A percentile compares a stretch with the other conserved stretches of the same genome.
Conservation (phyloP, 2,888 invertebrate species). For the Metopia argyrocephala region DNA sequence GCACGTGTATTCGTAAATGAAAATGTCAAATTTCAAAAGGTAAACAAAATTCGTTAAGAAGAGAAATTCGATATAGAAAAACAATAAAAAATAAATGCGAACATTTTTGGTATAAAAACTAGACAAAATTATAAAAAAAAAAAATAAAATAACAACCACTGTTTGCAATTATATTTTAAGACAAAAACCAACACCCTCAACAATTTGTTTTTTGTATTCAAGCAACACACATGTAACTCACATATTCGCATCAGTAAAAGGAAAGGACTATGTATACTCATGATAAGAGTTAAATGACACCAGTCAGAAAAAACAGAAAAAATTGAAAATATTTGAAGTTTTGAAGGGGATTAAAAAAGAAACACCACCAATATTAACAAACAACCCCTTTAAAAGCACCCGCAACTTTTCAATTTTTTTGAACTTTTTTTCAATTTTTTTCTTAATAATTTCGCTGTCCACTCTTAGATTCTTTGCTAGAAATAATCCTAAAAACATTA, state of each 20-base stretch:
- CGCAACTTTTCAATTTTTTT: constrained; percentile 25
- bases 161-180: constrained; percentile 4
- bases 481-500: constrained; percentile 28
- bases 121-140: constrained; percentile 9
- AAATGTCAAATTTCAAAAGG: constrained; percentile 46
- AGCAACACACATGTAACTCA: not conserved
- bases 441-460: constrained; percentile 39
- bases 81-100: not conserved
- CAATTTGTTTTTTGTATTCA: not conserved
- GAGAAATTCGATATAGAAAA: constrained; percentile 19
- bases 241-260: not conserved
- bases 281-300: constrained; percentile 60
- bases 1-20: constrained; percentile 43
- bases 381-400: constrained; percentile 53
- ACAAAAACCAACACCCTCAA: constrained; percentile 59
- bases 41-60: constrained; percentile 21
- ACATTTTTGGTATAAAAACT: constrained; percentile 16
- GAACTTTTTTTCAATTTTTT: constrained; percentile 19
- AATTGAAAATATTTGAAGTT: not conserved
- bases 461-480: constrained; percentile 1
- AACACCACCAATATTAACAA: constrained; percentile 11
- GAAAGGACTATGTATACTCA: no score
- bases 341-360: constrained; percentile 36
- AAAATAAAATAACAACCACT: constrained; percentile 19
- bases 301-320: constrained; percentile 32